These are phyloP conservation scores for Tanypteryx hageni DNA, from an alignment of 2,888 invertebrate genomes.

Conservation along the genomic window DNA sequence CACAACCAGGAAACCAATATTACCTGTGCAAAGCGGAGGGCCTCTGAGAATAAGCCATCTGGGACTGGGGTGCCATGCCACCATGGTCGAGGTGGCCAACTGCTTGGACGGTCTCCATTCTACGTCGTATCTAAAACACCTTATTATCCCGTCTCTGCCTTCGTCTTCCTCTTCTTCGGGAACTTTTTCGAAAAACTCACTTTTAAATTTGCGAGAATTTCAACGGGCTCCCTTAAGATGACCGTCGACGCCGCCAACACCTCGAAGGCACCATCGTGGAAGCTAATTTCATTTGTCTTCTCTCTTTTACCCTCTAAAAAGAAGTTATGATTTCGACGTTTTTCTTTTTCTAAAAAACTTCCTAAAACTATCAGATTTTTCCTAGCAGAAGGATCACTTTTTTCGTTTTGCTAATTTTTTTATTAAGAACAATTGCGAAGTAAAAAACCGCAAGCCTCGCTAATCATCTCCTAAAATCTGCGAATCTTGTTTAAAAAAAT, in stretches of 20 bases:
- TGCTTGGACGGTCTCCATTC: slow-evolving; percentile 65
- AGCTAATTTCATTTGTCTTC: slow-evolving; percentile 54
- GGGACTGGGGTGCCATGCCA: slow-evolving; percentile 64
- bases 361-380: not conserved
- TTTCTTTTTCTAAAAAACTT: slow-evolving; percentile 28
- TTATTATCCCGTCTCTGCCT: slow-evolving; percentile 54
- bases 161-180: slow-evolving; percentile 44
- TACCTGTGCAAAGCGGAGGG: slow-evolving; percentile 65
- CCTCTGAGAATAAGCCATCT: slow-evolving; percentile 64
- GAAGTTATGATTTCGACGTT: slow-evolving; percentile 43
- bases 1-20: slow-evolving; percentile 5
- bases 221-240: slow-evolving; percentile 47
- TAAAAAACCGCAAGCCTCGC: slow-evolving; percentile 43
- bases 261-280: slow-evolving; percentile 61
- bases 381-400: slow-evolving; percentile 26
- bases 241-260: slow-evolving; percentile 53
- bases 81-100: slow-evolving; percentile 65
- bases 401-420: slow-evolving; percentile 33
- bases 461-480: slow-evolving; percentile 34
- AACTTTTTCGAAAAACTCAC: slow-evolving; percentile 50
- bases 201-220: slow-evolving; percentile 23
- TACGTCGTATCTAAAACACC: slow-evolving; percentile 61
- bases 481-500: slow-evolving; percentile 14
- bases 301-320: not conserved
- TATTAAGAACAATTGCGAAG: not conserved